Evolutionary conservation across 2,797 vertebrate species (phyloP).

Genomic region (Aselliscus stoliczkanus): DNA sequence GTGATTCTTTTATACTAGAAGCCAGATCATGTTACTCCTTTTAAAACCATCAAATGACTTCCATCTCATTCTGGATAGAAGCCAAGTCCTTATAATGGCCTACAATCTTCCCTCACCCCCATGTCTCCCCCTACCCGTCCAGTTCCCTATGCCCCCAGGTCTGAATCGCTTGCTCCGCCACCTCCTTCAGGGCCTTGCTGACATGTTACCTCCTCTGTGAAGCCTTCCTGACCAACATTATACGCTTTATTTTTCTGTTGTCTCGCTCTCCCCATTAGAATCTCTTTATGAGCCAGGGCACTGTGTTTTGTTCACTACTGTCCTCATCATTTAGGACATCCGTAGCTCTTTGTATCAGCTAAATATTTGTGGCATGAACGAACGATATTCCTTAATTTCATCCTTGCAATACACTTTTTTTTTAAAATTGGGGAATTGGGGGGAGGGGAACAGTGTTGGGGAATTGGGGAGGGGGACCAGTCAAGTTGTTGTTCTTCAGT

Average conservation of each 20-base stretch:
- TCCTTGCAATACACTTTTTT: background rate
- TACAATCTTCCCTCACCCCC: background rate
- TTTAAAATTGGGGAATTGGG: too few relatives aligned
- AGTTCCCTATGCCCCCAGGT: background rate
- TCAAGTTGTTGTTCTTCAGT: too few relatives aligned
- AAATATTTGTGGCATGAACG: background rate
- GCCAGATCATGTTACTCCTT: constrained; percentile 9
- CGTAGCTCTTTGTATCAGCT: background rate
- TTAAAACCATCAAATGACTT: constrained; percentile 27
- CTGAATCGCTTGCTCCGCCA: background rate
- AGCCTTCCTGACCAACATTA: background rate
- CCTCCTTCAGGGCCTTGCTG: background rate
- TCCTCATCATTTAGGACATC: background rate
- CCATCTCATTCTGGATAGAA: constrained; percentile 9
- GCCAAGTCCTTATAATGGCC: background rate
- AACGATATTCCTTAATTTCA: background rate
- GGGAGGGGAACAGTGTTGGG: too few relatives aligned
- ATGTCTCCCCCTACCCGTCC: background rate
- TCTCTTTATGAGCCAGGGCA: background rate
- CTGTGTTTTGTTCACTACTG: background rate
- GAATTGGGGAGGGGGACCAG: too few relatives aligned
- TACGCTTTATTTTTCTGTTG: background rate
- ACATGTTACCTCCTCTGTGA: background rate
- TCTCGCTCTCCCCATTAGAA: background rate
- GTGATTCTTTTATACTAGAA: background rate